Evolutionary conservation across 2,113 vertebrate genomes (phyloP), one percentile per base, ranked within the genome.

Genomic region (Dicentrarchus labrax): DNA sequence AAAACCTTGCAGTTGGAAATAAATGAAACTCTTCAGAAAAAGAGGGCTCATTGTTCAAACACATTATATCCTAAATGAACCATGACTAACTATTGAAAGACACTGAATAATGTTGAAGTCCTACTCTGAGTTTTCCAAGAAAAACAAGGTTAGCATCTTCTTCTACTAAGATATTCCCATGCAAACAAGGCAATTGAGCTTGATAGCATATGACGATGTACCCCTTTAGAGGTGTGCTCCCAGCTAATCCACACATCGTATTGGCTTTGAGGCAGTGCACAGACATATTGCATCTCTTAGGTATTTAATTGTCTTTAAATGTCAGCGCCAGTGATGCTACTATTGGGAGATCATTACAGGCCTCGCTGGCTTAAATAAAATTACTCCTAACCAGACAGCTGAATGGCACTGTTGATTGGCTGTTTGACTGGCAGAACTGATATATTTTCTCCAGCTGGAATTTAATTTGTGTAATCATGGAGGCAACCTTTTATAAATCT

Each of bases 281-380:
- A 80, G 69, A 83, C 65, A 73, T 83, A 79, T 74, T 72, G 72
- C 72, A 54, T 82, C 88, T 89, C 54, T 57, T 48, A 21, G 90
- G 91, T 91, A 84, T 94, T 92, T 94, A 88, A 94, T 91, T 91
- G 86, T 92, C 79, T 94, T 87, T 90, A 91, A 93, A 94, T 94
- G 91, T 89, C 93, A 86, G 79, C 53, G 19, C 65, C 65, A 87
- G 79, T 80, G 87, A 89, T 91, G 89, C 82, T 79, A 73, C 86
- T 87, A 79, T 84, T 84, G 75, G 89, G 83, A 86, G 78, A 82
- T 89, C 86, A 82, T 94, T 92, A 90, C 80, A 72, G 81, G 83
- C 78, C 76, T 84, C 61, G n/a, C 86, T 57, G 70, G 77, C 59
- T 86, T 76, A 82, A 88, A 89, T 75, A 24, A 86, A 71, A 68